phyloP scores from a whole-genome alignment of 2,797 vertebrate species.

The Coilia nasus region DNA sequence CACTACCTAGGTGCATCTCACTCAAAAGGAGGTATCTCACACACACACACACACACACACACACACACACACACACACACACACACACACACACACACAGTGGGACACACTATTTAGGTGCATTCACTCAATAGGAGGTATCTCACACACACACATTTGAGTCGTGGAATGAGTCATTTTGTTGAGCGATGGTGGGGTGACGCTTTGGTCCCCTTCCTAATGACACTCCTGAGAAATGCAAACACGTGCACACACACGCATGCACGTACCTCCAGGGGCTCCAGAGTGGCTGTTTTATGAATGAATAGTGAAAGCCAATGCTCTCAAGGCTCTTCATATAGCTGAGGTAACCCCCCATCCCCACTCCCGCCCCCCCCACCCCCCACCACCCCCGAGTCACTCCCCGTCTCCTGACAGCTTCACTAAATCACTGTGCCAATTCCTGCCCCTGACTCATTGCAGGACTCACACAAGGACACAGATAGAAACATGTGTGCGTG shows the following conservation, averaged over 20 bases:
- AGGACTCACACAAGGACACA: slow-evolving; percentile 56
- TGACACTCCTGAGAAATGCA: background rate
- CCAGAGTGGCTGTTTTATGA: background rate
- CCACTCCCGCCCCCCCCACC: slow-evolving; percentile 23
- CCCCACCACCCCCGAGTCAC: background rate
- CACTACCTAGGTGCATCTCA: background rate
- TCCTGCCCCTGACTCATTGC: slow-evolving; percentile 69
- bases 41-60: background rate
- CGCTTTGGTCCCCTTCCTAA: background rate
- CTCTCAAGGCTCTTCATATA: slow-evolving; percentile 22
- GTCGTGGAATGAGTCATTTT: background rate
- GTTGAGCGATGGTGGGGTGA: background rate
- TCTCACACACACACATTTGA: background rate
- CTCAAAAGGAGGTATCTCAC: background rate
- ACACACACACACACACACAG: slow-evolving; percentile 43
- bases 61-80: background rate
- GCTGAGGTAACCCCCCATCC: slow-evolving; percentile 29
- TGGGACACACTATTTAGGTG: background rate
- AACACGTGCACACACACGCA: background rate
- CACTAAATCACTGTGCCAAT: slow-evolving; percentile 66
- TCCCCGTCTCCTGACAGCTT: slow-evolving; percentile 52
- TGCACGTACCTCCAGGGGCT: background rate
- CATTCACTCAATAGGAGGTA: background rate
- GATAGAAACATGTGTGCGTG: slow-evolving; percentile 49
- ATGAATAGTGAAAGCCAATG: slow-evolving; percentile 17